Conservation (phyloP, 2,113 vertebrate species). For the Ailuropoda melanoleuca region DNA sequence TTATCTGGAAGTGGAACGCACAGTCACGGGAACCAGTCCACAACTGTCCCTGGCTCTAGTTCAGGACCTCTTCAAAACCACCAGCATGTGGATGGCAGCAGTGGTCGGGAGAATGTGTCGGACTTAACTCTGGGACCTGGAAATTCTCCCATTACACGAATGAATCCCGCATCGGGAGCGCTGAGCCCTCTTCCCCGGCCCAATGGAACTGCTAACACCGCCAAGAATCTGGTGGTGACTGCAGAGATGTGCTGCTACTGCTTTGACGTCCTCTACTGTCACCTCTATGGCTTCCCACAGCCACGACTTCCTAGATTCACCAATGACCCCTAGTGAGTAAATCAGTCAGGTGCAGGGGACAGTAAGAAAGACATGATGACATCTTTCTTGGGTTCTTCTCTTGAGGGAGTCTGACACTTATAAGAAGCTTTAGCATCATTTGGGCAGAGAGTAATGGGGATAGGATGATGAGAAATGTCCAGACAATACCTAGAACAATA, state of each 20-base stretch:
- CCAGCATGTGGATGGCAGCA: constrained; percentile 89
- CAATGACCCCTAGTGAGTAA: constrained; percentile 93
- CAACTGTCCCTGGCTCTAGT: constrained; percentile 86
- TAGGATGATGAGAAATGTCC: neutral
- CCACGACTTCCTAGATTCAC: constrained; percentile 90
- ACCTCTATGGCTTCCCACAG: constrained; percentile 91
- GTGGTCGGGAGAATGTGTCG: constrained; percentile 87
- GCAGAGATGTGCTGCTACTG: constrained; percentile 93
- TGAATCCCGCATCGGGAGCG: constrained; percentile 89
- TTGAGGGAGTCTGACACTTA: neutral
- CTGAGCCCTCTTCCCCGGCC: constrained; percentile 88
- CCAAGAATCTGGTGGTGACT: constrained; percentile 91
- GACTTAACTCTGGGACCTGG: constrained; percentile 89
- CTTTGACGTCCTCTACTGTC: constrained; percentile 92
- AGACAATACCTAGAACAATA: neutral
- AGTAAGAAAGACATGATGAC: neutral
- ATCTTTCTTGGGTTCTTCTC: neutral
- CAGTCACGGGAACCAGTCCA: constrained; percentile 87
- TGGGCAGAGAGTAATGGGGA: constrained; percentile 20
- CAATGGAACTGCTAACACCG: constrained; percentile 89
- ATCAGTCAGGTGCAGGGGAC: neutral
- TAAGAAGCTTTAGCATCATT: neutral
- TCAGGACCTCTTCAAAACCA: constrained; percentile 90
- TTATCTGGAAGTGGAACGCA: constrained; percentile 88
- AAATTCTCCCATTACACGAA: constrained; percentile 88